These are phyloP conservation scores for Amphiprion clarkii DNA, from an alignment of 2,797 vertebrate species.

Conservation along the genomic window DNA sequence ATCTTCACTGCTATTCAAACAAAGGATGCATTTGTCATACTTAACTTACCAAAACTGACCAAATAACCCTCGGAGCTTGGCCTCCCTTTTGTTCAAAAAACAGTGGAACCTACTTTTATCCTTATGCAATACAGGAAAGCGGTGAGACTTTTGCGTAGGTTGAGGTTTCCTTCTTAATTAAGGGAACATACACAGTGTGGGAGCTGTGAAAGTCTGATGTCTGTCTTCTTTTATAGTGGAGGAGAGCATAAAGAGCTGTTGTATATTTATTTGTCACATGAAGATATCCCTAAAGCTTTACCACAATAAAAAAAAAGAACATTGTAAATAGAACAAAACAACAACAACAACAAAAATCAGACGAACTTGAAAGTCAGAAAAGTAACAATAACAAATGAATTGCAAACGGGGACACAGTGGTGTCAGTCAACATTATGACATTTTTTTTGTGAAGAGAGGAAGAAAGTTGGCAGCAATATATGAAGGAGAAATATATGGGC, in stretches of 20 bases:
- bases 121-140: conserved; percentile 46
- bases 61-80: conserved; percentile 5
- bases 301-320: conserved; percentile 3
- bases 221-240: conserved; percentile 23
- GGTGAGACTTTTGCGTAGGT: conserved; percentile 42
- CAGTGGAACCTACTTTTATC: conserved; percentile 47
- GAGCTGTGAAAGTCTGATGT: conserved; percentile 54
- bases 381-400: conserved; percentile 34
- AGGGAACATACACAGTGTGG: conserved; percentile 45
- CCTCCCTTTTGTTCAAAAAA: conserved; percentile 11
- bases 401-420: conserved; percentile 31
- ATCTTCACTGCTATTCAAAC: neutral
- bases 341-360: neutral
- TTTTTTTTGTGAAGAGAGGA: conserved; percentile 6
- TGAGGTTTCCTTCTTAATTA: conserved; percentile 56
- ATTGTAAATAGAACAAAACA: conserved; percentile 15
- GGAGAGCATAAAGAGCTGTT: conserved; percentile 25
- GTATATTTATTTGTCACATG: conserved; percentile 37
- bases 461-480: conserved; percentile 7
- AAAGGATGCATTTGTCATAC: neutral
- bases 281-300: conserved; percentile 32
- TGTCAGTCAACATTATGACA: conserved; percentile 11
- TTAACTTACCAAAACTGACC: conserved; percentile 5
- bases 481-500: conserved; percentile 1
- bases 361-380: conserved; percentile 3